These are phyloP conservation scores for Tragelaphus buxtoni DNA, from an alignment of 2,113 vertebrate genomes.

Conservation along the genomic window DNA sequence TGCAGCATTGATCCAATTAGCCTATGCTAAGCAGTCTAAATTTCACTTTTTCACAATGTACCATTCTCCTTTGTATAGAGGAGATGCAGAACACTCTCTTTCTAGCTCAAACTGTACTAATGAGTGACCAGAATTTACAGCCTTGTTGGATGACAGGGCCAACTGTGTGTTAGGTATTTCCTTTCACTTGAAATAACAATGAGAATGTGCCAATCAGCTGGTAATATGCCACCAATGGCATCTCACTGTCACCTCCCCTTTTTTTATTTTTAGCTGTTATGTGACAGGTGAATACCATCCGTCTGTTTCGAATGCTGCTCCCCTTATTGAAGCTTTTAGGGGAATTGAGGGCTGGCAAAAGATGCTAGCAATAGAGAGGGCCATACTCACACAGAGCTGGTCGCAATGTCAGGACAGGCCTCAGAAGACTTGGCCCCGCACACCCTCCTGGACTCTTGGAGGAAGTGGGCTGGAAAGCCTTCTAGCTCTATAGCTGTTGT, in stretches of 20 bases:
- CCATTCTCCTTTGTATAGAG: neutral
- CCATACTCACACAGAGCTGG: neutral
- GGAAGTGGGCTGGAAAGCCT: neutral
- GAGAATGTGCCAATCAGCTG: neutral
- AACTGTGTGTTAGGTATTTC: neutral
- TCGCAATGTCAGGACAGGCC: neutral
- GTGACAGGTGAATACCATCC: constrained; percentile 29
- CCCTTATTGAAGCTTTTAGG: neutral
- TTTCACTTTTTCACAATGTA: neutral
- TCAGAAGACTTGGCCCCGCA: neutral
- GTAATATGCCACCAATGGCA: neutral
- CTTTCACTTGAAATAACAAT: neutral
- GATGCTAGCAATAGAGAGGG: neutral
- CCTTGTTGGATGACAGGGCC: neutral
- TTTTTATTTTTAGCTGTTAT: constrained; percentile 50
- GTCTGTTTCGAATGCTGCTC: neutral
- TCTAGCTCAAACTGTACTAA: neutral
- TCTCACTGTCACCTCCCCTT: constrained; percentile 32
- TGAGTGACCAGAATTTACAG: neutral
- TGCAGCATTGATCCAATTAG: neutral
- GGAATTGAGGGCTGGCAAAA: neutral
- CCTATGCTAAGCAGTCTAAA: neutral
- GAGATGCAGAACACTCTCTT: neutral
- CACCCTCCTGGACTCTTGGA: neutral
- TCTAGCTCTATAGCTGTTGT: neutral